Conservation (phyloP, 2,888 invertebrate species). For the Phortica okadai region DNA sequence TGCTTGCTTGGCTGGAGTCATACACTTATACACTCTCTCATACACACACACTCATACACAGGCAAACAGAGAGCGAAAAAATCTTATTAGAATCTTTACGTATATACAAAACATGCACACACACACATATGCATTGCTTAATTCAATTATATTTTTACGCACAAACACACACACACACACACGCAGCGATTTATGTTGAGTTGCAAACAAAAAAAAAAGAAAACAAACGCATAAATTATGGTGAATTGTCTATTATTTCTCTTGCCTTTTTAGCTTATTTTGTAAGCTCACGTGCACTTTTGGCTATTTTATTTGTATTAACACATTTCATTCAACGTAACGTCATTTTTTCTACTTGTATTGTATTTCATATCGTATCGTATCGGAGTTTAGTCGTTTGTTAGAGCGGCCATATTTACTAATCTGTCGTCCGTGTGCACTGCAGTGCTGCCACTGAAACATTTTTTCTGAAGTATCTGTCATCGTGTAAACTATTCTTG, state of each 20-base stretch:
- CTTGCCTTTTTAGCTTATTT: slow-evolving; percentile 23
- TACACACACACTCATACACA: too few relatives aligned
- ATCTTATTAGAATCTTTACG: not conserved
- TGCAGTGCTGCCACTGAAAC: too few relatives aligned
- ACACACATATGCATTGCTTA: slow-evolving; percentile 63
- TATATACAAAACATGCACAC: slow-evolving; percentile 37
- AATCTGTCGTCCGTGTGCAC: not conserved
- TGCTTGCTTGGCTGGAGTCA: not conserved
- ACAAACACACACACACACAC: slow-evolving; percentile 22
- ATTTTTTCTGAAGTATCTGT: too few relatives aligned
- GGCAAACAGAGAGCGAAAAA: not conserved
- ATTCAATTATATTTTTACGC: slow-evolving; percentile 66
- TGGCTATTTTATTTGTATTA: slow-evolving; percentile 14
- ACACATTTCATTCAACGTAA: slow-evolving; percentile 18
- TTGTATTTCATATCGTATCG: slow-evolving; percentile 34
- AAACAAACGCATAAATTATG: not conserved
- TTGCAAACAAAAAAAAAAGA: not conserved
- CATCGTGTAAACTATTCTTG: too few relatives aligned
- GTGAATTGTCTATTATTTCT: not conserved
- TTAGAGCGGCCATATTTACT: slow-evolving; percentile 22
- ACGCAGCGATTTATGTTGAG: not conserved
- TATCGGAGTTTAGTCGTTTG: not conserved
- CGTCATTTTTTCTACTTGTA: slow-evolving; percentile 29
- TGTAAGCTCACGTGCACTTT: not conserved
- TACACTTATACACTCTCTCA: too few relatives aligned